Conservation (phyloP, 2,797 vertebrate species). For the Sitta carolinensis region DNA sequence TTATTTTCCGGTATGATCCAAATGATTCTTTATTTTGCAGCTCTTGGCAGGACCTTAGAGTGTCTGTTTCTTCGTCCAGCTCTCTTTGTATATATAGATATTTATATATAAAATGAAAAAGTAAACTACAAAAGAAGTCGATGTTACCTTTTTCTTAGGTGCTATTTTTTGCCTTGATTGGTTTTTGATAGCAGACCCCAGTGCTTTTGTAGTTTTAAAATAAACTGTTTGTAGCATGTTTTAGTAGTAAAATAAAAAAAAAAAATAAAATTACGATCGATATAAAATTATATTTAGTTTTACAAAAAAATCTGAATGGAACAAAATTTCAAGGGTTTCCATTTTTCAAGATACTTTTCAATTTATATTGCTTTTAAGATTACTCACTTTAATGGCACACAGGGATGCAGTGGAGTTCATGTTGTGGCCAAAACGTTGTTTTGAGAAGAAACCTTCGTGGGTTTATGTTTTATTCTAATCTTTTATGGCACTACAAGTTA, state of each 20-base stretch:
- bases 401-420: conserved; percentile 16
- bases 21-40: not conserved
- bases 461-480: not conserved
- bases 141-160: conserved; percentile 27
- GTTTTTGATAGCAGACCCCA: conserved; percentile 51
- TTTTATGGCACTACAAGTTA: conserved; percentile 12
- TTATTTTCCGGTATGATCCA: not conserved
- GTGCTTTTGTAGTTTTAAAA: conserved; percentile 46
- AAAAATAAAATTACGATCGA: not conserved
- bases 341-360: conserved; percentile 25
- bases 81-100: not conserved
- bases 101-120: not conserved
- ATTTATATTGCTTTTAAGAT: conserved; percentile 43
- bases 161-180: conserved; percentile 43
- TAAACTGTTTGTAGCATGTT: conserved; percentile 57
- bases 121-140: not conserved
- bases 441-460: conserved; percentile 45
- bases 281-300: not conserved
- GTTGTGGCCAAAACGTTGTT: conserved; percentile 20
- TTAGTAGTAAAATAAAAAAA: conserved; percentile 66
- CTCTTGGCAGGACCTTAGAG: not conserved
- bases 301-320: not conserved
- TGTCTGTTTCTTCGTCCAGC: not conserved
- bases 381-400: conserved; percentile 19
- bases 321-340: conserved; percentile 40